Percentiles rank a stretch among this genome's conserved stretches.
phyloP scores from a whole-genome alignment of 2,113 vertebrate species.

The Malurus cyaneus region DNA sequence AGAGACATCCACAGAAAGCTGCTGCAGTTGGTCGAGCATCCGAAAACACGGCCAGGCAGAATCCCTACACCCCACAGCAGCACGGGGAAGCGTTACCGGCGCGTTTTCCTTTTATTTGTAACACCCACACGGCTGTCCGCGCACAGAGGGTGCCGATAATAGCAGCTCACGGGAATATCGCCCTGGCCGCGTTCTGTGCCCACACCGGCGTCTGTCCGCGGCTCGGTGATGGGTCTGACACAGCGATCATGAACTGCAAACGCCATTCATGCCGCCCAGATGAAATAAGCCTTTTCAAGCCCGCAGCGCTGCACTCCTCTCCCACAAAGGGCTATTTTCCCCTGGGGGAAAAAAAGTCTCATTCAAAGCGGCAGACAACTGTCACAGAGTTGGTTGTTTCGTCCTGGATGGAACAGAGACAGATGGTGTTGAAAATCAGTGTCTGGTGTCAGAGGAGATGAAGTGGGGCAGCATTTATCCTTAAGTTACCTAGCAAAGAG shows the following conservation, averaged over 20 bases:
- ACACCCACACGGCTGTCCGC: rapidly evolving
- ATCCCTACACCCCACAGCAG: rapidly evolving
- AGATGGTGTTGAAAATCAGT: background rate
- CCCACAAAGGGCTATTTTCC: constrained; percentile 44
- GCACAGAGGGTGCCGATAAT: background rate
- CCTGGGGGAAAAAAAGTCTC: background rate
- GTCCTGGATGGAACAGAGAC: background rate
- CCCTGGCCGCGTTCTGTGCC: rapidly evolving
- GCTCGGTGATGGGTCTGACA: background rate
- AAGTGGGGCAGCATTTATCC: background rate
- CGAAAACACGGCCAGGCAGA: rapidly evolving
- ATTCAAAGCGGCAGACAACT: constrained; percentile 4
- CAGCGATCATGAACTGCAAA: background rate
- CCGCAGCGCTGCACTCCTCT: background rate
- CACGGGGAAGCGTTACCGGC: background rate
- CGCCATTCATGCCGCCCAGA: background rate
- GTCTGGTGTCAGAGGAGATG: background rate
- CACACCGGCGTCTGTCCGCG: rapidly evolving
- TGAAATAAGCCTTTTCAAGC: constrained; percentile 5
- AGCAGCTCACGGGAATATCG: rapidly evolving
- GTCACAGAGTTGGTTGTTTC: background rate
- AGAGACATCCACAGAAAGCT: background rate
- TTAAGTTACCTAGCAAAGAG: background rate
- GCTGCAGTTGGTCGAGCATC: too few species aligned
- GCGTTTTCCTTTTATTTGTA: rapidly evolving